phyloP scores from a whole-genome alignment of 2,888 invertebrate genomes.

The Agrochola litura region DNA sequence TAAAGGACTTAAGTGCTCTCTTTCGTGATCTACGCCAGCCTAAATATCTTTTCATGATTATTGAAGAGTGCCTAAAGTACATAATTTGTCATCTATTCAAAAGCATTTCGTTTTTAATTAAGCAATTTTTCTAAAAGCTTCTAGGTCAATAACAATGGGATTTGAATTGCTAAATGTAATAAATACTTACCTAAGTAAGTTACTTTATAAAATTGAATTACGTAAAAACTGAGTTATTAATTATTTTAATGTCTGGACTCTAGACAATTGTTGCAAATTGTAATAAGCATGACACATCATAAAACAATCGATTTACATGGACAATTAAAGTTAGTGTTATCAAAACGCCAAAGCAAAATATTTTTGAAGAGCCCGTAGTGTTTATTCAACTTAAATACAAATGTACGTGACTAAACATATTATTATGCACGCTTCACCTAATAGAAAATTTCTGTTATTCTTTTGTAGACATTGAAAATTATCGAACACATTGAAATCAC shows the following conservation, averaged over 20 bases:
- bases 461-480: conserved; percentile 2
- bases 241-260: conserved; percentile 24
- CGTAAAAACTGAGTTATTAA: conserved; percentile 33
- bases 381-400: conserved; percentile 4
- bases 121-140: conserved; percentile 46
- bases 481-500: conserved; percentile 15
- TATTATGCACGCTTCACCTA: not conserved
- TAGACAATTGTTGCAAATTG: conserved; percentile 26
- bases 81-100: conserved; percentile 56
- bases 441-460: not conserved
- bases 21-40: not conserved
- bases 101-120: conserved; percentile 51
- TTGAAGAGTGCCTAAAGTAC: conserved; percentile 31
- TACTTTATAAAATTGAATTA: conserved; percentile 60
- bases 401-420: not conserved
- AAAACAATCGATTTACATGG: conserved; percentile 20
- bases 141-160: conserved; percentile 57
- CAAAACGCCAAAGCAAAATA: not conserved
- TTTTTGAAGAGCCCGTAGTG: not conserved
- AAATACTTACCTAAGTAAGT: conserved; percentile 22
- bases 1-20: conserved; percentile 7
- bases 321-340: conserved; percentile 15
- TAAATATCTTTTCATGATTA: conserved; percentile 36
- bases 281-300: conserved; percentile 29
- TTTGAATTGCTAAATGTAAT: conserved; percentile 47